Conservation (phyloP, 2,797 vertebrate genomes). For the Alcedo quadribrachys region DNA sequence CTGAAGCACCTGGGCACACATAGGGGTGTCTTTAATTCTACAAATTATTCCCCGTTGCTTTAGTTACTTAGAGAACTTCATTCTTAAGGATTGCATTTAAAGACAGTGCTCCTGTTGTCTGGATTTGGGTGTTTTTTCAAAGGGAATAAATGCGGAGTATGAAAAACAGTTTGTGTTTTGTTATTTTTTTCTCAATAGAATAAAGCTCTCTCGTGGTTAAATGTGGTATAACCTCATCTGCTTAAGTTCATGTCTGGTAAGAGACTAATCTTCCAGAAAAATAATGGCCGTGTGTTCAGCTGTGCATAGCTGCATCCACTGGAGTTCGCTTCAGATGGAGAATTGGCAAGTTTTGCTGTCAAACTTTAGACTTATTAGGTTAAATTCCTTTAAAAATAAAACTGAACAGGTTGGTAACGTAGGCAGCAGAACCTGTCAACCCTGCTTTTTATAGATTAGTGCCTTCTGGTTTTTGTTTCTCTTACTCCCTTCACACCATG, state of each 20-base stretch:
- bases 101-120: accelerated
- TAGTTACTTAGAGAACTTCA: neutral
- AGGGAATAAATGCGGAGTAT: neutral
- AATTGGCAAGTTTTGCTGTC: neutral
- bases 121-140: neutral
- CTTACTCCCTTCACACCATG: neutral
- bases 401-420: neutral
- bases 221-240: neutral
- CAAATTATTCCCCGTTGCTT: neutral
- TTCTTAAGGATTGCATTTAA: neutral
- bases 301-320: neutral
- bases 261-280: neutral
- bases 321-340: neutral
- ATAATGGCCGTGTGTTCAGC: neutral
- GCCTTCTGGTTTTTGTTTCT: constrained; percentile 25
- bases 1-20: neutral
- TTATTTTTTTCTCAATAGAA: accelerated
- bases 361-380: neutral
- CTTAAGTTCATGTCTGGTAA: neutral
- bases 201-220: constrained; percentile 32
- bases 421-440: constrained; percentile 32
- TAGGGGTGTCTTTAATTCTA: neutral
- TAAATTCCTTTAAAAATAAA: constrained; percentile 33
- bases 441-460: neutral
- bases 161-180: neutral